Evolutionary conservation across 2,888 invertebrate species (phyloP), one percentile per base, ranked within the genome.

Genomic region (Ophion costatus): DNA sequence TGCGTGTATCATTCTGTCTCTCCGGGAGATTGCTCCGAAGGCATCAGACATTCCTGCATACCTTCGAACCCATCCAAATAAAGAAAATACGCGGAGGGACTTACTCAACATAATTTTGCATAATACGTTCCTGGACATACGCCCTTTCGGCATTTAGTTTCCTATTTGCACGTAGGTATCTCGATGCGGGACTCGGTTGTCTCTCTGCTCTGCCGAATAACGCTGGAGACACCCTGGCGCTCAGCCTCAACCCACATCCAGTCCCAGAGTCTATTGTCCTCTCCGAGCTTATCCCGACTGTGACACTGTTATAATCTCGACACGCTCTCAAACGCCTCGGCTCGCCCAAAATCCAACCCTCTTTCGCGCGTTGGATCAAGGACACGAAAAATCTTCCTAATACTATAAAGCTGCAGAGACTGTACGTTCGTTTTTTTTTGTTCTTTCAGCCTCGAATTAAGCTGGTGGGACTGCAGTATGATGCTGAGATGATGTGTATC

Each of bases 261-360:
- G 51, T 66, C 80, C 75, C 42, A 22, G 24, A 67, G 77, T 76
- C 82, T 73, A 77, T 85, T 85, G 85, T 85, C 57, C 80, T 69
- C 57, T 33, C n/a, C 67, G 76, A 70, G 82, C 80, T 85, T 82
- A 85, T 64, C 67, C 79, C 14, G 61, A 56, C 63, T 76, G 56
- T 70, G 22, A 84, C 79, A 75, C 67, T 69, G 85, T 77, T 80
- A 73, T 82, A 82, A 85, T 79, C 82, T 82, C 56, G 78, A 11
- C 75, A 67, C 10, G 63, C 67, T 71, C 76, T 85, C 77, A 80
- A 85, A 76, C 67, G 69, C 20, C 20, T 45, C 33, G 51, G 7
- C 42, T 17, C 56, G 56, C 17, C 22, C 17, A 63, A 33, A 38
- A 33, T 33, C 24, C 45, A 59, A 59, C 29, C 56, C 38, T 66